Conservation (phyloP, 2,888 invertebrate species). For the Galerucella calmariensis region DNA sequence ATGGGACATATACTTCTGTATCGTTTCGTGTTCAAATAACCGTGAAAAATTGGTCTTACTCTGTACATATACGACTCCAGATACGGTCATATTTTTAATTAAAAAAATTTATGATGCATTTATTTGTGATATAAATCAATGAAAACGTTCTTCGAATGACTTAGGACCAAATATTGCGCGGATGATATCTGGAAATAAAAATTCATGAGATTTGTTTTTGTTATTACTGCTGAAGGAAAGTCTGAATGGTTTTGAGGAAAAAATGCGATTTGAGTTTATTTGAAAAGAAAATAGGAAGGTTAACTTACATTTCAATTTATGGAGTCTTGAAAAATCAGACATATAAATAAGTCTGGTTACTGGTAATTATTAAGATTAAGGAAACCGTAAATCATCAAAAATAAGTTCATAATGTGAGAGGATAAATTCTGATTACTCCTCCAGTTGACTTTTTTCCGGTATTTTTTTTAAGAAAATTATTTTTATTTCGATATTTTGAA, state of each 20-base stretch:
- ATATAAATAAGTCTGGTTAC: slow-evolving; percentile 20
- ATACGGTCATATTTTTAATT: slow-evolving; percentile 52
- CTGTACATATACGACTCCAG: slow-evolving; percentile 45
- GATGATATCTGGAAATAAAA: slow-evolving; percentile 40
- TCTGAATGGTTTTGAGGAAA: slow-evolving; percentile 15
- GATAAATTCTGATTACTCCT: too few relatives aligned
- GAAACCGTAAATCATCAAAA: background rate
- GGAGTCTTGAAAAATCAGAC: slow-evolving; percentile 10
- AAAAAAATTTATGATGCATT: slow-evolving; percentile 49
- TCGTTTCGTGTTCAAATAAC: slow-evolving; percentile 47
- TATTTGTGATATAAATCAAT: slow-evolving; percentile 48
- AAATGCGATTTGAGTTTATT: slow-evolving; percentile 21
- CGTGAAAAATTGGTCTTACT: slow-evolving; percentile 49
- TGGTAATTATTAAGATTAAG: background rate
- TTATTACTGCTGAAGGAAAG: slow-evolving; percentile 17
- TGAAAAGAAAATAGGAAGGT: background rate
- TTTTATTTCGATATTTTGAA: too few relatives aligned
- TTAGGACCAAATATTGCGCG: slow-evolving; percentile 42
- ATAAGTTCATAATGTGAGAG: background rate
- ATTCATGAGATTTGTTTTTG: slow-evolving; percentile 39
- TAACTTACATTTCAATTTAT: background rate
- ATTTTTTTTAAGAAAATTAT: background rate
- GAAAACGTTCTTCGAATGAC: slow-evolving; percentile 42
- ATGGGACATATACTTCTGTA: slow-evolving; percentile 42
- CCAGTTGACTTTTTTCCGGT: background rate